phyloP scores from a whole-genome alignment of 1,140 invertebrate genomes.

The Ceratitis capitata region DNA sequence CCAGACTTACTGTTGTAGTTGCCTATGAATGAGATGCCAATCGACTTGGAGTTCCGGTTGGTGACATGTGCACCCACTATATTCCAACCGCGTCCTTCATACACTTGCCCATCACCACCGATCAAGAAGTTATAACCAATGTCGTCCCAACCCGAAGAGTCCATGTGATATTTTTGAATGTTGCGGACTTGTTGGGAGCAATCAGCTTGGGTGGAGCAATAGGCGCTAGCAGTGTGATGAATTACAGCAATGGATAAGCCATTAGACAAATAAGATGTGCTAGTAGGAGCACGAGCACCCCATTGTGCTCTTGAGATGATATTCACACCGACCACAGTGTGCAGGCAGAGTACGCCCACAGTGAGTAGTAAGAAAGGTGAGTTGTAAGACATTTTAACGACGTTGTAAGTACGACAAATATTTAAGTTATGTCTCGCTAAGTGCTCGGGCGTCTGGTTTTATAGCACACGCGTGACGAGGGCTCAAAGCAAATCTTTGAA shows the following conservation, averaged over 20 bases:
- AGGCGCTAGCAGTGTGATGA: slow-evolving; percentile 76
- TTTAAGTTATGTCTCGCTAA: too few species aligned
- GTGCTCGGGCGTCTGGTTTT: too few species aligned
- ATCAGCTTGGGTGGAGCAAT: slow-evolving; percentile 64
- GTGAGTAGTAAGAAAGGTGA: slow-evolving; percentile 45
- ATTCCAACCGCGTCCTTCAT: slow-evolving; percentile 79
- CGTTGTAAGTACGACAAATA: too few species aligned
- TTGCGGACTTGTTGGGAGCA: slow-evolving; percentile 68
- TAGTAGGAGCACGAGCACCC: slow-evolving; percentile 69
- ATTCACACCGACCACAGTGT: slow-evolving; percentile 53
- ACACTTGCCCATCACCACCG: slow-evolving; percentile 69
- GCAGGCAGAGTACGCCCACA: slow-evolving; percentile 52
- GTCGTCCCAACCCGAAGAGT: slow-evolving; percentile 73
- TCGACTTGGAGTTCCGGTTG: slow-evolving; percentile 73
- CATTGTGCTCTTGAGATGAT: slow-evolving; percentile 71
- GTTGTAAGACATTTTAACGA: slow-evolving; percentile 28
- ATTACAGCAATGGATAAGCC: slow-evolving; percentile 79
- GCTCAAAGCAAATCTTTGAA: too few species aligned
- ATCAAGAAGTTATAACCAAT: slow-evolving; percentile 74
- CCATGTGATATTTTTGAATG: slow-evolving; percentile 72
- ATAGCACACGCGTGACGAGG: too few species aligned
- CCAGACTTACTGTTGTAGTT: slow-evolving; percentile 65
- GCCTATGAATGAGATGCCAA: slow-evolving; percentile 74
- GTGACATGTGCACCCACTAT: slow-evolving; percentile 73
- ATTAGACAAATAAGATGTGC: slow-evolving; percentile 64